Conservation (phyloP, 2,113 vertebrate genomes). For the Labeo catla region DNA sequence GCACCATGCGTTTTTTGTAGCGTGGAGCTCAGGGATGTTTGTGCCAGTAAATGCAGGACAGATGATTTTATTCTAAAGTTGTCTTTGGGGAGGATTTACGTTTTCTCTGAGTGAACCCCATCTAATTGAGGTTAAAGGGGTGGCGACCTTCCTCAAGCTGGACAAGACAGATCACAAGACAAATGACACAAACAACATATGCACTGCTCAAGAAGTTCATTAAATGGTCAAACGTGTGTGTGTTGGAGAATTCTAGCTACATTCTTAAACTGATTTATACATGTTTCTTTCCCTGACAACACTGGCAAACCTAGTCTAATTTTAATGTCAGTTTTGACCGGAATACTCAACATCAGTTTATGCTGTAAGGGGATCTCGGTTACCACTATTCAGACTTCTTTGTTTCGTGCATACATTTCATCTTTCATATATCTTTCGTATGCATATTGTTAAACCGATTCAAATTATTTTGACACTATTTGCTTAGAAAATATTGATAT, state of each 20-base stretch:
- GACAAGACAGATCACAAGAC: slow-evolving; percentile 30
- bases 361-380: not conserved
- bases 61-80: slow-evolving; percentile 14
- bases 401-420: not conserved
- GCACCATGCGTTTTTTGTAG: not conserved
- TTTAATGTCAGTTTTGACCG: not conserved
- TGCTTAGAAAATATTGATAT: not conserved
- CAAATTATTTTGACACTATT: slow-evolving; percentile 17
- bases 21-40: not conserved
- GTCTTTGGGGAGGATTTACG: slow-evolving; percentile 21
- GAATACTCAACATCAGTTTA: not conserved
- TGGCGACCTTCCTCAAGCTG: slow-evolving; percentile 7
- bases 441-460: not conserved
- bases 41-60: not conserved
- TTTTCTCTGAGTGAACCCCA: slow-evolving; percentile 9
- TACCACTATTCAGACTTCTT: not conserved
- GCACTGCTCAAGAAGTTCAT: slow-evolving; percentile 12
- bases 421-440: not conserved
- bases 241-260: not conserved
- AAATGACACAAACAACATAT: slow-evolving; percentile 15
- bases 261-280: not conserved
- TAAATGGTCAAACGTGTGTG: not conserved
- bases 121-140: slow-evolving; percentile 30
- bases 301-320: not conserved
- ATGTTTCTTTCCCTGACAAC: not conserved